Percentiles rank a stretch among this genome's conserved stretches.
phyloP scores from a whole-genome alignment of 2,888 invertebrate genomes.

The Synanthedon andrenaeformis region DNA sequence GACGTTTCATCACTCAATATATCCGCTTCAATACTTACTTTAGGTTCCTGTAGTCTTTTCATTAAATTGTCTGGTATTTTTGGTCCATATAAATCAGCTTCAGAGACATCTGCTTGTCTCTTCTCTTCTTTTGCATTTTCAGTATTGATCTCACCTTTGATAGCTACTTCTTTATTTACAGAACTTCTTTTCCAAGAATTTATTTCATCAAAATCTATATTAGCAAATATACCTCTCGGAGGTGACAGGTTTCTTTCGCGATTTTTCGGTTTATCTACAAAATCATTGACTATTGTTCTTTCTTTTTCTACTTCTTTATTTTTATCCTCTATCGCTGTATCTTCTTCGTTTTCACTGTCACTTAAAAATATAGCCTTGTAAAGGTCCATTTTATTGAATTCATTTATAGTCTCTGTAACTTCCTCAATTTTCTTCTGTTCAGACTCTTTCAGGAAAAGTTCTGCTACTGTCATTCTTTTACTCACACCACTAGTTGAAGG shows the following conservation, averaged over 20 bases:
- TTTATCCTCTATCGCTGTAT: constrained; percentile 28
- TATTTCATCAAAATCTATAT: constrained; percentile 72
- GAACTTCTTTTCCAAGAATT: constrained; percentile 51
- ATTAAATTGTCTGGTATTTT: constrained; percentile 65
- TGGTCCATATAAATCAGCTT: constrained; percentile 65
- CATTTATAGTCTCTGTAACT: constrained; percentile 51
- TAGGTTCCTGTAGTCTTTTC: constrained; percentile 23
- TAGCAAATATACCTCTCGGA: constrained; percentile 78
- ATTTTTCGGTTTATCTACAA: constrained; percentile 61
- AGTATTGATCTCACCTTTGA: constrained; percentile 12
- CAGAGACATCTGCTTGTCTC: constrained; percentile 10
- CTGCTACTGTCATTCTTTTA: constrained; percentile 60
- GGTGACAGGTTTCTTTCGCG: constrained; percentile 75
- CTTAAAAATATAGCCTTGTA: constrained; percentile 91
- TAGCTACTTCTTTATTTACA: constrained; percentile 12
- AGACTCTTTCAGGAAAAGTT: constrained; percentile 56
- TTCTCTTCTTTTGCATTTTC: constrained; percentile 3
- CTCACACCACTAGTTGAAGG: constrained; percentile 17
- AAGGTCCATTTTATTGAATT: constrained; percentile 75
- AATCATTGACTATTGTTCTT: constrained; percentile 17
- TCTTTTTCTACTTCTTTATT: constrained; percentile 6
- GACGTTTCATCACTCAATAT: constrained; percentile 28
- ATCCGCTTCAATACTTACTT: constrained; percentile 14
- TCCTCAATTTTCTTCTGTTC: constrained; percentile 39
- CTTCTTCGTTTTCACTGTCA: constrained; percentile 77